These are phyloP conservation scores for Gortyna flavago DNA, from an alignment of 2,888 invertebrate genomes.

Conservation along the genomic window DNA sequence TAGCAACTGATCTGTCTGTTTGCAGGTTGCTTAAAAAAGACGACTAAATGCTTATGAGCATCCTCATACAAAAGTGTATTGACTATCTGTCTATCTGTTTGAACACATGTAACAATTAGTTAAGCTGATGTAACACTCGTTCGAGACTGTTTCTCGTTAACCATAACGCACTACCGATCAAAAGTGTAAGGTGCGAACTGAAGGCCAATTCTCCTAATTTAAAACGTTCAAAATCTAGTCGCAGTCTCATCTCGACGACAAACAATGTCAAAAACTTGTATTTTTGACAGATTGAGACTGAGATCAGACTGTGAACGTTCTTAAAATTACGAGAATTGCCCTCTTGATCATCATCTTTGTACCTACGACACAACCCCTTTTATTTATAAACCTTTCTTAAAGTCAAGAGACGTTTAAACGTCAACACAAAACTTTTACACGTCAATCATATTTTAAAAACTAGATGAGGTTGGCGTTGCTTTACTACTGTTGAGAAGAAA, in stretches of 20 bases:
- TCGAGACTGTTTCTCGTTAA: background rate
- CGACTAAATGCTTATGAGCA: background rate
- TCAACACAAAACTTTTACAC: background rate
- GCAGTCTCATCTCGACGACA: too few species aligned
- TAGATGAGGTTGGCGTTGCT: background rate
- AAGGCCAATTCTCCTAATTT: too few species aligned
- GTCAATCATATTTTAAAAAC: background rate
- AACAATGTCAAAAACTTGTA: too few species aligned
- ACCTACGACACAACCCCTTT: background rate
- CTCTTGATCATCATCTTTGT: background rate
- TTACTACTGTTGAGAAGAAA: background rate
- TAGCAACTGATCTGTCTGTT: background rate
- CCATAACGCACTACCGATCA: too few species aligned
- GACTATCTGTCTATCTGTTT: background rate
- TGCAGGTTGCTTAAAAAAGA: background rate
- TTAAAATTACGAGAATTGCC: too few species aligned
- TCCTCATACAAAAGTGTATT: background rate
- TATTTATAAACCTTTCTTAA: too few species aligned
- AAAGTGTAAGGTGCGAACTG: background rate
- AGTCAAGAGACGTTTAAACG: background rate
- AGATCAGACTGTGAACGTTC: too few species aligned
- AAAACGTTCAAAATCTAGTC: too few species aligned
- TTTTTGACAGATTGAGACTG: too few species aligned
- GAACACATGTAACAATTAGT: background rate
- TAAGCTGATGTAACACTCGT: background rate